Conservation (phyloP, 2,797 vertebrate genomes). For the Decapterus maruadsi region DNA sequence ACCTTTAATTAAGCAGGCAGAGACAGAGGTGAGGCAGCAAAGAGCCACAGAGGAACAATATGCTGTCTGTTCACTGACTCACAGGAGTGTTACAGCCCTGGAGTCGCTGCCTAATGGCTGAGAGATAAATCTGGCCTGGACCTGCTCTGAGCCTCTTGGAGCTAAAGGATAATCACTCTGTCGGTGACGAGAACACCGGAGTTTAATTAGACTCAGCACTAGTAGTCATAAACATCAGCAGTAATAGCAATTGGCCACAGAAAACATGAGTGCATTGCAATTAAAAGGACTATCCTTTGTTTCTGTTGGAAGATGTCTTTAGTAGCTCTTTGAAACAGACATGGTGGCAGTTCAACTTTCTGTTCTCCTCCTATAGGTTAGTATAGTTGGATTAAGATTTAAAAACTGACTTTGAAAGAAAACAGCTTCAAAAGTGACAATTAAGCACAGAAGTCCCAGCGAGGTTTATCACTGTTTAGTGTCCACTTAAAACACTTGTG, state of each 20-base stretch:
- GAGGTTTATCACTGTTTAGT: too few relatives aligned
- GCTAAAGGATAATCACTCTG: constrained; percentile 34
- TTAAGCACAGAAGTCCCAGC: too few relatives aligned
- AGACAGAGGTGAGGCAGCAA: constrained; percentile 66
- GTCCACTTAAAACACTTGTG: too few relatives aligned
- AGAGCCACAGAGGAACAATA: constrained; percentile 80
- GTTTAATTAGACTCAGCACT: not conserved
- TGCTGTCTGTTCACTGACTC: constrained; percentile 75
- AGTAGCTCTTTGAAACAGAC: not conserved
- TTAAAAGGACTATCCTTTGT: not conserved
- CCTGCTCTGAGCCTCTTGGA: constrained; percentile 12
- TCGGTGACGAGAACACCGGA: not conserved
- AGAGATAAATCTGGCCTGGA: constrained; percentile 33
- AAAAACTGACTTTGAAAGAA: too few relatives aligned
- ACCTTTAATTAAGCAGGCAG: constrained; percentile 85
- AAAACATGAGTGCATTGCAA: not conserved
- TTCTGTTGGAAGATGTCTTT: not conserved
- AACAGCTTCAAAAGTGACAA: too few relatives aligned
- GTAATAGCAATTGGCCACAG: not conserved
- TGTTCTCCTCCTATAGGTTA: not conserved
- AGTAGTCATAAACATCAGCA: not conserved
- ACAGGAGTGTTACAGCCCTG: constrained; percentile 29
- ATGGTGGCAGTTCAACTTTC: not conserved
- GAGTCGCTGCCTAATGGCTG: constrained; percentile 30
- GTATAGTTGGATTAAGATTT: too few relatives aligned